Evolutionary conservation across 2,888 invertebrate genomes (phyloP).

Genomic region (Saturnia japonica): DNA sequence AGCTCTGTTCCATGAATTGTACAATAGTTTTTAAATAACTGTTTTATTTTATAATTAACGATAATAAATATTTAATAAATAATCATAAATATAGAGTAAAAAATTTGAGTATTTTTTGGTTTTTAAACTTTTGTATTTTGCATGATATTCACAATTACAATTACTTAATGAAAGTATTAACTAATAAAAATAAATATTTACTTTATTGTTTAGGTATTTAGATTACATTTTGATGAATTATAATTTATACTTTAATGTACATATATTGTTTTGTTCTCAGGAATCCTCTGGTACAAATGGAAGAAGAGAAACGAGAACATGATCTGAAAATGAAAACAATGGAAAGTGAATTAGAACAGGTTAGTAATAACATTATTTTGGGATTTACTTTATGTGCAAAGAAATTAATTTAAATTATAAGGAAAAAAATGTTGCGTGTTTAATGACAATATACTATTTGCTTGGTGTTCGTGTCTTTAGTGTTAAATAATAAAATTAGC

Average conservation of each 20-base stretch:
- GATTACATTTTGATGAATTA: neutral
- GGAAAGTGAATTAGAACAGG: constrained; percentile 99
- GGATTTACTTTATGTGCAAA: too few species aligned
- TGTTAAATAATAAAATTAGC: too few species aligned
- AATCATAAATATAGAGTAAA: neutral
- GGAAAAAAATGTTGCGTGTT: too few species aligned
- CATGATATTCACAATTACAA: neutral
- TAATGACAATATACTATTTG: too few species aligned
- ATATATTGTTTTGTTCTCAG: constrained; percentile 72
- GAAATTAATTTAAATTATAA: too few species aligned
- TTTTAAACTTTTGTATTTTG: neutral
- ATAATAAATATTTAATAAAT: neutral
- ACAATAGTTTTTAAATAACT: neutral
- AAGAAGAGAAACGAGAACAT: constrained; percentile 98
- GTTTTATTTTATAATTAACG: neutral
- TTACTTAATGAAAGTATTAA: neutral
- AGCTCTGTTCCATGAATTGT: neutral
- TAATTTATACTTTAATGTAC: neutral
- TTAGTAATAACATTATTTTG: constrained; percentile 30
- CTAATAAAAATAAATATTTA: neutral
- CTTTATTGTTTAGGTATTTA: neutral
- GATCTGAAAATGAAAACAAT: constrained; percentile 98
- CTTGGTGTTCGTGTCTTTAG: too few species aligned
- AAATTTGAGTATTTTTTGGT: neutral
- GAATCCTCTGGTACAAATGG: constrained; percentile 99